Evolutionary conservation across 2,113 vertebrate genomes (phyloP), one percentile per base, ranked within the genome.

Genomic region (Poicephalus meyeri): DNA sequence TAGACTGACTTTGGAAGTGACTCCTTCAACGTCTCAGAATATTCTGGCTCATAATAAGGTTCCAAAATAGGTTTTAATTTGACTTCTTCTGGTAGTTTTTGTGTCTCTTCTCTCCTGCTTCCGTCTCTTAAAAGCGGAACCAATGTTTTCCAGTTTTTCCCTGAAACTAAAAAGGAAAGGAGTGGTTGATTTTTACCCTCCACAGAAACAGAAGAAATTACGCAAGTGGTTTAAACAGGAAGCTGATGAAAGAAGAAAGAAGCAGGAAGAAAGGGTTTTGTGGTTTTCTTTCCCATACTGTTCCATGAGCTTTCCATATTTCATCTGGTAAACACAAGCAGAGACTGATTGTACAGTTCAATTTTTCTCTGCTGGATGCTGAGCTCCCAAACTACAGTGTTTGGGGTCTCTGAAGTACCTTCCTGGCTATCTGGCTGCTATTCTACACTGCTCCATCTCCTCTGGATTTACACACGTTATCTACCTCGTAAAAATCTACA

Each of bases 141-240:
- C 86, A 98, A 95, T 0, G 98, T 98, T 96, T 98, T 98, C 98
- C 98, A 98, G 80, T 98, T 96, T 88, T 93, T 98, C 65, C 98
- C 98, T 97, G 98, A 97, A 97, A 98, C 98, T 98, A 87, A 80
- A 86, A 53, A 18, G 10, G 10, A 79, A 94, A 80, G 9, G 26
- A 86, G 82, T 41, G 29, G 58, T 92, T 82, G 53, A 21, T 29
- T 46, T 65, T 37, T 19, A 10, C 42, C 16, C 23, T 86, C 21
- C 47, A 37, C 5, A 93, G 49, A 85, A 91, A 61, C 15, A 94
- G 56, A 83, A 64, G 35, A 88, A 90, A 91, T 80, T 56, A 76
- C 5, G 11, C 31, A 86, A 79, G 21, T 50, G 50, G 23, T 55
- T 88, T 84, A 65, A 85, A 81, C 11, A 76, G 44, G 42, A 91